phyloP scores from a whole-genome alignment of 2,888 invertebrate species.

The Timema podura region DNA sequence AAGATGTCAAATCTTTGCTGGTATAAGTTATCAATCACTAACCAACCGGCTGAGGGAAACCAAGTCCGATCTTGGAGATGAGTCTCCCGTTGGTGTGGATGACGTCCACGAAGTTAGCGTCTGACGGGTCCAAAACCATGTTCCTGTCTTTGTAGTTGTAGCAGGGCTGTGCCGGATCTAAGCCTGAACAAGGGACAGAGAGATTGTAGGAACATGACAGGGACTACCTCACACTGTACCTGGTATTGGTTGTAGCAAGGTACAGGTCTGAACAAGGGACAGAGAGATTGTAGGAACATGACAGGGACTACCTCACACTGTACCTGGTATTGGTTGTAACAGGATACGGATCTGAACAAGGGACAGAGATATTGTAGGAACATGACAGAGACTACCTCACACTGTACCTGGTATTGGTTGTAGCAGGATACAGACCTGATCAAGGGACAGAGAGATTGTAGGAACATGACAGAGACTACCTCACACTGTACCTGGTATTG shows the following conservation, averaged over 20 bases:
- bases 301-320: background rate
- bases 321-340: no score
- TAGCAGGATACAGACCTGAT: no score
- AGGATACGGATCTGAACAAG: no score
- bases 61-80: constrained; percentile 23
- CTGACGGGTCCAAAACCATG: constrained; percentile 78
- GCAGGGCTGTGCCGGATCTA: constrained; percentile 91
- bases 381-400: no score
- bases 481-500: no score
- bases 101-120: constrained; percentile 84
- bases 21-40: constrained; percentile 22
- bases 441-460: no score
- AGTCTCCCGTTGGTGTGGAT: constrained; percentile 75
- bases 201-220: background rate
- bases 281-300: background rate
- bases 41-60: constrained; percentile 33
- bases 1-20: no score
- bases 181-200: constrained; percentile 41
- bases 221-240: background rate
- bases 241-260: background rate
- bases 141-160: constrained; percentile 75
- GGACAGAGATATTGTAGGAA: no score
- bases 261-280: background rate
- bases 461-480: no score
- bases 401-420: no score